A percentile compares a stretch with the other conserved stretches of the same genome.
Evolutionary conservation across 2,888 invertebrate genomes (phyloP).

Genomic region (Seira ritae): DNA sequence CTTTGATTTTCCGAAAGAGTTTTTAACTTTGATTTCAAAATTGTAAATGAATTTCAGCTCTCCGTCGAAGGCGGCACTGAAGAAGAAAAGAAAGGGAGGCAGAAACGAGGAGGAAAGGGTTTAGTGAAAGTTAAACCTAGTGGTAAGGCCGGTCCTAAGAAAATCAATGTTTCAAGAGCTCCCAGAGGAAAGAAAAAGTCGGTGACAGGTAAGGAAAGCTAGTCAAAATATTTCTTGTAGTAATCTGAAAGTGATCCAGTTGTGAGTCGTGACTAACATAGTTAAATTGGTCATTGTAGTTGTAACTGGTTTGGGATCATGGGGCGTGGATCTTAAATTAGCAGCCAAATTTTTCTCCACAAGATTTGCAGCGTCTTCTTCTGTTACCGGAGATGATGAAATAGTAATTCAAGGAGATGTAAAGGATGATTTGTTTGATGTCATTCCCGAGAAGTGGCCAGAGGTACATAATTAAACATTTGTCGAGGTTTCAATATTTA

Average conservation of each 20-base stretch:
- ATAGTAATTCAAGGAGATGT: slow-evolving; percentile 99
- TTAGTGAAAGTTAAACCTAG: slow-evolving; percentile 93
- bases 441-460: slow-evolving; percentile 99
- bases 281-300: slow-evolving; percentile 32
- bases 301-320: slow-evolving; percentile 93
- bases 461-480: slow-evolving; percentile 79
- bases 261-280: too few relatives aligned
- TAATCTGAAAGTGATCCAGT: too few relatives aligned
- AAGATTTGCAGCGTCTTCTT: slow-evolving; percentile 99
- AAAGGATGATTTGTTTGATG: slow-evolving; percentile 97
- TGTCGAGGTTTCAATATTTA: not conserved
- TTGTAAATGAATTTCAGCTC: slow-evolving; percentile 76
- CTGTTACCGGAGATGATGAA: slow-evolving; percentile 98
- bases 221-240: slow-evolving; percentile 78
- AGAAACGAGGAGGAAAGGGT: slow-evolving; percentile 98
- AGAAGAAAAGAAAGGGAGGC: slow-evolving; percentile 95
- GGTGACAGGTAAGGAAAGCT: slow-evolving; percentile 81
- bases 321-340: slow-evolving; percentile 97
- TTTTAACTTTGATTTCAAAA: too few relatives aligned
- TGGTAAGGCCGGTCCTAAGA: slow-evolving; percentile 91
- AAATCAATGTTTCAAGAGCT: slow-evolving; percentile 89
- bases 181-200: slow-evolving; percentile 99
- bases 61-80: slow-evolving; percentile 84
- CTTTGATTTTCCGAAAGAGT: too few relatives aligned
- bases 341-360: slow-evolving; percentile 98